A percentile compares a stretch with the other conserved stretches of the same genome.
Evolutionary conservation across 2,113 vertebrate species (phyloP).

Genomic region (Indicator indicator): DNA sequence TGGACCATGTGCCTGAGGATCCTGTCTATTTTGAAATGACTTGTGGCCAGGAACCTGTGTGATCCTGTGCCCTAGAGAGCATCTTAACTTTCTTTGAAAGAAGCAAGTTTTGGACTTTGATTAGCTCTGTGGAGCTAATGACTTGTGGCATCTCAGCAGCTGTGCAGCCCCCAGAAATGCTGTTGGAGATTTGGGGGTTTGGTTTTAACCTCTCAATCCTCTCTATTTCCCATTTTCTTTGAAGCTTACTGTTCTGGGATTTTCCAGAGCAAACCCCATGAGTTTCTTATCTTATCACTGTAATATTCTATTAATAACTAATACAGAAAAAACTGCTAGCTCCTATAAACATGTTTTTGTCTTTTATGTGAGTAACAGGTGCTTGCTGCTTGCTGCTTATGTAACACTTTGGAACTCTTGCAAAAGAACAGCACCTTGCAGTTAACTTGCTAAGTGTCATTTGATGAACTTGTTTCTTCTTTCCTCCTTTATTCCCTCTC

Average conservation of each 20-base stretch:
- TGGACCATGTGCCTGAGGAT: fast-evolving
- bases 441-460: not conserved
- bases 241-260: not conserved
- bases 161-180: not conserved
- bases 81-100: not conserved
- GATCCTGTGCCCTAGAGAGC: not conserved
- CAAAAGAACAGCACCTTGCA: not conserved
- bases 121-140: not conserved
- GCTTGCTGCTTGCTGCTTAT: not conserved
- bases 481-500: not conserved
- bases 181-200: not conserved
- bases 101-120: not conserved
- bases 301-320: not conserved
- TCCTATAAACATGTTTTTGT: not conserved
- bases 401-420: not conserved
- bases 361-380: slow-evolving; percentile 1
- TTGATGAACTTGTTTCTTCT: not conserved
- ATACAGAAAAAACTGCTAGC: not conserved
- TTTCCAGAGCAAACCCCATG: not conserved
- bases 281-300: not conserved
- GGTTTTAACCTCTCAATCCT: not conserved
- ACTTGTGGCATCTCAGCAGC: not conserved
- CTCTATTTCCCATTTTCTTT: not conserved
- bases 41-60: fast-evolving
- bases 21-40: not conserved